These are phyloP conservation scores for Tamias sibiricus DNA, from an alignment of 2,113 vertebrate species.

Conservation along the genomic window DNA sequence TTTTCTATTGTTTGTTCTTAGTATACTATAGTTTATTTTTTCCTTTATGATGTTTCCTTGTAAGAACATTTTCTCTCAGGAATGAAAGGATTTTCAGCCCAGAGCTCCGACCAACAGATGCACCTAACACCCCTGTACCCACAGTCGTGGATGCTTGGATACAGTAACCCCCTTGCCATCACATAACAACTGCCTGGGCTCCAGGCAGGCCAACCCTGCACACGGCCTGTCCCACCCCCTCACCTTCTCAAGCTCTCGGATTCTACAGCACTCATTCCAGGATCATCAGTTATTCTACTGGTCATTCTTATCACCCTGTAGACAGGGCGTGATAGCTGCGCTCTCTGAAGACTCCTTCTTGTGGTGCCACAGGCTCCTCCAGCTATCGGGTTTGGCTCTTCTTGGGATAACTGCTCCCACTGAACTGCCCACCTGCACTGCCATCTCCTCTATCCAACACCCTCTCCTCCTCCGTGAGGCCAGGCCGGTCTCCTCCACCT, in stretches of 20 bases:
- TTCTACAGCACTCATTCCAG: neutral
- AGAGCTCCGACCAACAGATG: too few species aligned
- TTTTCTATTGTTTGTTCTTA: neutral
- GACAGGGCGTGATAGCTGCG: neutral
- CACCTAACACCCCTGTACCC: neutral
- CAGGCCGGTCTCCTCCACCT: too few species aligned
- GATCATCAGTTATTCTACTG: neutral
- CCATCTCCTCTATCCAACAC: neutral
- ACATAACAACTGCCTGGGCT: neutral
- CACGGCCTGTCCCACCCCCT: too few species aligned
- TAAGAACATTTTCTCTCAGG: too few species aligned
- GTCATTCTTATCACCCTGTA: neutral
- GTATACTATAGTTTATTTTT: too few species aligned
- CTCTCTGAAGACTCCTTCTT: neutral
- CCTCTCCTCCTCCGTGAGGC: rapidly evolving
- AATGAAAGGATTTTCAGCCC: too few species aligned
- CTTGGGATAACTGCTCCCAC: neutral
- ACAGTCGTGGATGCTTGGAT: too few species aligned
- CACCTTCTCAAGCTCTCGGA: too few species aligned
- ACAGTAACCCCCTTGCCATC: neutral
- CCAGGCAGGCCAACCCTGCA: neutral
- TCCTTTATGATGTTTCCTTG: too few species aligned
- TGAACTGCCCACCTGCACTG: neutral
- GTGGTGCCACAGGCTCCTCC: neutral
- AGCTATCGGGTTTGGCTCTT: neutral